Conservation (phyloP, 2,113 vertebrate species). For the Microcebus ravelobensis region DNA sequence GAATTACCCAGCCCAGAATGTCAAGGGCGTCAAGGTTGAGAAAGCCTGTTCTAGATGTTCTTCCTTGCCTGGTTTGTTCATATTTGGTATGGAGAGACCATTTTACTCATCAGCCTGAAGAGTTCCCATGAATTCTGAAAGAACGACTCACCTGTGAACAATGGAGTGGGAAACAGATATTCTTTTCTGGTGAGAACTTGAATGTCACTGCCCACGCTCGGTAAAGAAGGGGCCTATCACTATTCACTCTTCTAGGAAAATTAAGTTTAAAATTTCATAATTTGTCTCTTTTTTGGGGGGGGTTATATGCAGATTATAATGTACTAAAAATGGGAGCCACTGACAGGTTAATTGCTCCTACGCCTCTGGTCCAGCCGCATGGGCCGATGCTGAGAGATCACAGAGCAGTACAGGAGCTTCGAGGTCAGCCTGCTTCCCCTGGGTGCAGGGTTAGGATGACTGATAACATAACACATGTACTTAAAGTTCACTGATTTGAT, state of each 20-base stretch:
- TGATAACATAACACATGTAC: neutral
- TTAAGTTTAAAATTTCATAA: slow-evolving; percentile 56
- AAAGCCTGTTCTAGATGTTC: neutral
- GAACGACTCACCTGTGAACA: slow-evolving; percentile 49
- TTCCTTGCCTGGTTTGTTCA: neutral
- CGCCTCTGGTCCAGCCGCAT: neutral
- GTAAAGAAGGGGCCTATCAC: slow-evolving; percentile 1
- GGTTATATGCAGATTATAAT: slow-evolving; percentile 56
- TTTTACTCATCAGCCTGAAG: slow-evolving; percentile 9
- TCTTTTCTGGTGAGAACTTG: slow-evolving; percentile 49
- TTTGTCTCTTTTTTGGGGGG: slow-evolving; percentile 11
- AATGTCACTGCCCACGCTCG: slow-evolving; percentile 63
- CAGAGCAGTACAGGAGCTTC: neutral
- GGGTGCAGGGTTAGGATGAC: neutral
- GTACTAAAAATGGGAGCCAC: slow-evolving; percentile 6
- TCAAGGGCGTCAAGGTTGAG: neutral
- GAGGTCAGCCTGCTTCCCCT: neutral
- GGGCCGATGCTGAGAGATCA: neutral
- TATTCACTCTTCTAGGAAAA: slow-evolving; percentile 69
- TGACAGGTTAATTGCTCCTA: slow-evolving; percentile 9
- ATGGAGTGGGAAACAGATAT: slow-evolving; percentile 51
- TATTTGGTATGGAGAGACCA: slow-evolving; percentile 1
- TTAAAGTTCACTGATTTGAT: neutral
- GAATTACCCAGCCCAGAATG: neutral
- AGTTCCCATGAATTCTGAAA: slow-evolving; percentile 18